These are phyloP conservation scores for Pocillopora damicornis DNA, from an alignment of 64 coral and sea anemone species.

Conservation along the genomic window DNA sequence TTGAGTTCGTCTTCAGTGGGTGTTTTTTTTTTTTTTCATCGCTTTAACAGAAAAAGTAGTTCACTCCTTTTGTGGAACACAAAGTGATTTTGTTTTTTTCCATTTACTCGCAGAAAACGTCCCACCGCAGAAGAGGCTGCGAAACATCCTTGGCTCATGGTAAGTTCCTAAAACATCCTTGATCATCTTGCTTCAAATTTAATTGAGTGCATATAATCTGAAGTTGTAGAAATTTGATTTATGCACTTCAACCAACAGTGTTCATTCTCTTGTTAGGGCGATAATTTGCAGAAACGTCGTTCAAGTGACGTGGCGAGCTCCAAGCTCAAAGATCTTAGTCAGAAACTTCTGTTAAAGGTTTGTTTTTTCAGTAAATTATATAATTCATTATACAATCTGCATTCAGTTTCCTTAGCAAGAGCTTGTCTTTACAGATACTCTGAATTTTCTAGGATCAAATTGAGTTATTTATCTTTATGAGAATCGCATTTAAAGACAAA, in stretches of 20 bases:
- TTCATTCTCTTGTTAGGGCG: background rate
- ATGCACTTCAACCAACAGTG: background rate
- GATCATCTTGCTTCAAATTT: no score
- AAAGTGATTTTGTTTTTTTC: background rate
- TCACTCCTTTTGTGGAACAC: background rate
- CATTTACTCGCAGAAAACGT: conserved; percentile 18
- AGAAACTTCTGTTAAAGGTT: conserved; percentile 14
- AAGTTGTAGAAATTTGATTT: no score
- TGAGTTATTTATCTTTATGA: no score
- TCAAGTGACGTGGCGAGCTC: background rate
- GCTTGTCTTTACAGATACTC: no score
- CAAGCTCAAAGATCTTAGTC: conserved; percentile 33
- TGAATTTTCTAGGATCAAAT: no score
- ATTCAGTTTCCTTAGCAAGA: background rate
- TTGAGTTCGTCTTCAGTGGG: no score
- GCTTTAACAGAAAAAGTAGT: background rate
- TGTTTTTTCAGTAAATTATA: background rate
- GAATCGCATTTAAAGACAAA: no score
- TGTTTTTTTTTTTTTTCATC: no score
- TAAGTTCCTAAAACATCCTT: background rate
- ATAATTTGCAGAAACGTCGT: conserved; percentile 38
- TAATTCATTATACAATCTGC: background rate
- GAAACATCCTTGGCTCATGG: conserved; percentile 35
- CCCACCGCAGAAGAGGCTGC: conserved; percentile 5
- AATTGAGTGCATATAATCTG: no score